Evolutionary conservation across 2,113 vertebrate species (phyloP), one percentile per base, ranked within the genome.

Genomic region (Bufo gargarizans): DNA sequence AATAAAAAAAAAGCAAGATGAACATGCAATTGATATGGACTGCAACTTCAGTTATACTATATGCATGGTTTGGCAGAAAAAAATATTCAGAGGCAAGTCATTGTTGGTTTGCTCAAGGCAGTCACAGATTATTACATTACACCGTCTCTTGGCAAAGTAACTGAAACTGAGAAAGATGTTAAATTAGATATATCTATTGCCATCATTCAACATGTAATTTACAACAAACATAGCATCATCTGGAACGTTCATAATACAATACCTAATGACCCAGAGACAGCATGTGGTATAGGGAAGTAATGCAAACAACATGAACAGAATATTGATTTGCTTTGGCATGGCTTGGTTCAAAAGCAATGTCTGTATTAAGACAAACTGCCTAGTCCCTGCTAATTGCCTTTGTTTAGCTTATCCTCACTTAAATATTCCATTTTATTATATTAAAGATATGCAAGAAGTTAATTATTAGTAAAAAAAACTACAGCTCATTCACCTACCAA

Each of bases 161-260:
- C 65, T 69, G 65, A 33, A 65, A 65, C 17, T 65, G 17, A 20
- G 8, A 69, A 69, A 69, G 20, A 69, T 33, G n/a, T 69, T 69
- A 69, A 69, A 69, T 69, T 69, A 69, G 33, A 69, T 69, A 69
- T 69, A 69, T 69, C 65, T 33, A 69, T 33, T 69, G 10, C n/a
- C 3, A 33, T 69, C 20, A 69, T 69, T 9, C 65, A 69, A 69
- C n/a, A 69, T 69, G n/a, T n/a, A 69, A 69, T 69, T 11, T 69
- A 69, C 65, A 69, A 69, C n/a, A 69, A 22, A 69, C n/a, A 69
- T n/a, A 65, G n/a, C 65, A 69, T 69, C 65, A 69, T 69, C 65
- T 69, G 65, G 65, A 69, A 33, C n/a, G 33, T 69, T 33, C 65
- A 69, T 22, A 22, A 69, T 69, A 10, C 65, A 69, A 69, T 69